Conservation (phyloP, 2,888 invertebrate genomes). For the Synanthedon andrenaeformis region DNA sequence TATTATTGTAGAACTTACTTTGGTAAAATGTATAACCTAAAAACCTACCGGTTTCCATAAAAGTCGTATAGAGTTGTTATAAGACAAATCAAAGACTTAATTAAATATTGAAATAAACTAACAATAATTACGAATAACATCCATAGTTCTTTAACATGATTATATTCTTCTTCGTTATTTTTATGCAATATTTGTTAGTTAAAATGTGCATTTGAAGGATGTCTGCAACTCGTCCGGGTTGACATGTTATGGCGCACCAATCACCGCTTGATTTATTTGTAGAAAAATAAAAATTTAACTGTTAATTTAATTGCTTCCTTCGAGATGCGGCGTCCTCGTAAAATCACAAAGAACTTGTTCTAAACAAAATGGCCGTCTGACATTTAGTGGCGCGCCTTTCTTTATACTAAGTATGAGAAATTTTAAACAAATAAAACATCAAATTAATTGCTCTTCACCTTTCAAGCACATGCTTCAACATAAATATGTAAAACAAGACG, state of each 20-base stretch:
- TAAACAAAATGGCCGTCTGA: slow-evolving; percentile 10
- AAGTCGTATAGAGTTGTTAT: too few relatives aligned
- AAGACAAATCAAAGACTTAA: too few relatives aligned
- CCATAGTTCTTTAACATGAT: too few relatives aligned
- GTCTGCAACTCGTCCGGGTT: slow-evolving; percentile 4
- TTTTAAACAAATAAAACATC: neutral
- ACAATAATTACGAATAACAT: too few relatives aligned
- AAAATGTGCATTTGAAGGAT: neutral
- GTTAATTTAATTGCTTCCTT: slow-evolving; percentile 48
- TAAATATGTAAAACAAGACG: too few relatives aligned
- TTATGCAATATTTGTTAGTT: too few relatives aligned
- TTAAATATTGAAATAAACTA: too few relatives aligned
- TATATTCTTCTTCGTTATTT: too few relatives aligned
- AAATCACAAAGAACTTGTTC: slow-evolving; percentile 12
- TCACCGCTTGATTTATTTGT: slow-evolving; percentile 27
- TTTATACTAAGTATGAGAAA: neutral
- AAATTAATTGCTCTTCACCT: neutral
- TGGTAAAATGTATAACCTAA: too few relatives aligned
- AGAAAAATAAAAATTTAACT: slow-evolving; percentile 39
- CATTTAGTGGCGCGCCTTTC: slow-evolving; percentile 2
- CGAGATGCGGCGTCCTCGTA: slow-evolving; percentile 24
- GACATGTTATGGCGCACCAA: slow-evolving; percentile 22
- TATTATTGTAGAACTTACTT: too few relatives aligned
- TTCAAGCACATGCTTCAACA: neutral
- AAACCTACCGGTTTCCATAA: too few relatives aligned